Evolutionary conservation across 2,888 invertebrate species (phyloP).

Genomic region (Dryobotodes eremita): DNA sequence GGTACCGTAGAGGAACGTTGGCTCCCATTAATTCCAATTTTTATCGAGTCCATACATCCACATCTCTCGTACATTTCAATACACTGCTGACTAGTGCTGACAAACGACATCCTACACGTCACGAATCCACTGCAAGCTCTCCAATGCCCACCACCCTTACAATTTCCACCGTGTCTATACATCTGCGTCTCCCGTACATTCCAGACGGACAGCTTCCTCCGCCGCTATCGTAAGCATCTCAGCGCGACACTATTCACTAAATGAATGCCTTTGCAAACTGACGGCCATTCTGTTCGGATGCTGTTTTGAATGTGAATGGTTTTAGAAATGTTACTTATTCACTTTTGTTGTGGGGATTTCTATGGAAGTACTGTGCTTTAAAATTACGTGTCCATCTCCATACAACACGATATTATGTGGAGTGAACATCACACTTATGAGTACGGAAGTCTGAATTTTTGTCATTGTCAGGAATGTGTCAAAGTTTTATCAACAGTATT

Average conservation of each 20-base stretch:
- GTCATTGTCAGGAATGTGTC: not conserved
- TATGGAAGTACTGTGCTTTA: not conserved
- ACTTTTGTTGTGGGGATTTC: conserved; percentile 28
- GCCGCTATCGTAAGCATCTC: conserved; percentile 59
- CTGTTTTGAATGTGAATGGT: conserved; percentile 53
- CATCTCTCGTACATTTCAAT: not conserved
- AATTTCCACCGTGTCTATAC: conserved; percentile 11
- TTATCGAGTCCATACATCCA: not conserved
- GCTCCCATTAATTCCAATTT: not conserved
- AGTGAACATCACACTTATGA: not conserved
- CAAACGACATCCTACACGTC: not conserved
- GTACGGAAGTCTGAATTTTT: not conserved
- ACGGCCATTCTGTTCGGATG: conserved; percentile 38
- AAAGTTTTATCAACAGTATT: not conserved
- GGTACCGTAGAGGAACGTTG: not conserved
- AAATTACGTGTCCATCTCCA: not conserved
- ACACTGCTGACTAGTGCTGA: not conserved
- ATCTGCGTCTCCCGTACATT: conserved; percentile 35
- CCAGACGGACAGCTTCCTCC: conserved; percentile 40
- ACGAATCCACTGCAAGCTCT: not conserved
- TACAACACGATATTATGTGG: not conserved
- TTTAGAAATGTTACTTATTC: conserved; percentile 53
- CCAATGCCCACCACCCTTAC: not conserved
- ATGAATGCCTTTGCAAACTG: conserved; percentile 59
- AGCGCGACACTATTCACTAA: conserved; percentile 58